Conservation (phyloP, 2,888 invertebrate species). For the Uropetala carovei region DNA sequence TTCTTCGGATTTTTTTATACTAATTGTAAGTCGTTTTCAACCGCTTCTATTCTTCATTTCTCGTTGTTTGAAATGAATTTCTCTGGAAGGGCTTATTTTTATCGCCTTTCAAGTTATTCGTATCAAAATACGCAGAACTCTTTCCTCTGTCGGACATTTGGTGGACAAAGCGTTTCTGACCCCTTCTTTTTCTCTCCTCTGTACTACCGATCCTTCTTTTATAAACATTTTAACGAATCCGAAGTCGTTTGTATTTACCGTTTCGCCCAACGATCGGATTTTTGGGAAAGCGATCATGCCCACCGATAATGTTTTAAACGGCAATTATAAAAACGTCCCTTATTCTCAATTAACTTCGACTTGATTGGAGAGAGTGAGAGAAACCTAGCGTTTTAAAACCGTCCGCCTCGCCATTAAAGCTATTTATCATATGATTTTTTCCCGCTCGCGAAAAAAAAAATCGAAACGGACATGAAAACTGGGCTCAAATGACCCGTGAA, state of each 20-base stretch:
- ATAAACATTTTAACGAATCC: constrained; percentile 18
- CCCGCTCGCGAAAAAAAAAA: constrained; percentile 32
- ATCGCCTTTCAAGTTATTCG: too few relatives aligned
- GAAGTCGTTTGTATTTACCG: constrained; percentile 34
- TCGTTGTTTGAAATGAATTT: too few relatives aligned
- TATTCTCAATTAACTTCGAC: constrained; percentile 44
- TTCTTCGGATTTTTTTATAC: too few relatives aligned
- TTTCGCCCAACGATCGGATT: background rate
- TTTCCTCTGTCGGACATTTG: too few relatives aligned
- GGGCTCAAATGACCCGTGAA: constrained; percentile 64
- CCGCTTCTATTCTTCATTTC: too few relatives aligned
- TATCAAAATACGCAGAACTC: too few relatives aligned
- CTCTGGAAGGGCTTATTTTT: too few relatives aligned
- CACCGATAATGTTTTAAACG: constrained; percentile 35
- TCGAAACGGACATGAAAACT: constrained; percentile 48
- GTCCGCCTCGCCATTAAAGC: constrained; percentile 38
- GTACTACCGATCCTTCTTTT: background rate
- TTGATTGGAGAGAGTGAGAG: background rate
- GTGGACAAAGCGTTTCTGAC: too few relatives aligned
- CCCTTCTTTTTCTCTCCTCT: background rate
- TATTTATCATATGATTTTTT: constrained; percentile 51
- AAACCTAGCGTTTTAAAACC: background rate
- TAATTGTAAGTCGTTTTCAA: too few relatives aligned
- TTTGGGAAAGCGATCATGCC: constrained; percentile 32
- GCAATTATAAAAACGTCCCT: constrained; percentile 48